phyloP scores from a whole-genome alignment of 2,797 vertebrate species.

The Enteromius fasciolatus region DNA sequence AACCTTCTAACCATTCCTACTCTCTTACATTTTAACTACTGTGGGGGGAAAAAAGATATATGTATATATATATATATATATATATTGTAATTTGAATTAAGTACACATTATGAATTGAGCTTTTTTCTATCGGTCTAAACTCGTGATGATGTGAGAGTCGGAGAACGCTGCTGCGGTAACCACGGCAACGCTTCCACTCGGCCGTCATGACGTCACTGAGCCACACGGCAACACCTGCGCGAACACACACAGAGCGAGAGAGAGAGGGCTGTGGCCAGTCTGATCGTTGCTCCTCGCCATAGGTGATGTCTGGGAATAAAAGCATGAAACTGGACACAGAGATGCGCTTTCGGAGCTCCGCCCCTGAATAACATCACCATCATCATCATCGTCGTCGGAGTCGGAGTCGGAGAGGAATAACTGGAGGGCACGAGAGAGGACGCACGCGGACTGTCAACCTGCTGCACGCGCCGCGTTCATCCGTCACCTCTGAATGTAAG shows the following conservation, averaged over 20 bases:
- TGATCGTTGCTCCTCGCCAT: neutral
- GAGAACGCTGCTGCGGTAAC: slow-evolving; percentile 69
- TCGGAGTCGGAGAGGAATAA: slow-evolving; percentile 70
- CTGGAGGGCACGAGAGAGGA: slow-evolving; percentile 73
- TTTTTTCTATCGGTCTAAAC: neutral
- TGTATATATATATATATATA: too few species aligned
- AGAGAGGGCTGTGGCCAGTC: slow-evolving; percentile 1
- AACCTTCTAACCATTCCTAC: too few species aligned
- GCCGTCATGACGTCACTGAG: slow-evolving; percentile 30
- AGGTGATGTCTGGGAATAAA: slow-evolving; percentile 11
- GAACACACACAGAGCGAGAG: neutral
- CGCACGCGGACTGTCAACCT: slow-evolving; percentile 64
- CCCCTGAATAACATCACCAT: slow-evolving; percentile 66
- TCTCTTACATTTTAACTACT: too few species aligned
- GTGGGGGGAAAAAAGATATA: too few species aligned
- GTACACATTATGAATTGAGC: neutral
- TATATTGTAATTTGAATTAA: too few species aligned
- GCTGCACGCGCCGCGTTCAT: slow-evolving; percentile 61
- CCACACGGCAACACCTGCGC: slow-evolving; percentile 25
- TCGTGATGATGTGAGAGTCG: slow-evolving; percentile 11
- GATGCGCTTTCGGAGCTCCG: slow-evolving; percentile 70
- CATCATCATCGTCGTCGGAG: slow-evolving; percentile 50
- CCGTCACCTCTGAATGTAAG: slow-evolving; percentile 65
- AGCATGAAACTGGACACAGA: slow-evolving; percentile 59
- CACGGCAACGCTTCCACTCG: slow-evolving; percentile 75